Conservation (phyloP, 2,888 invertebrate species). For the Boloria selene region DNA sequence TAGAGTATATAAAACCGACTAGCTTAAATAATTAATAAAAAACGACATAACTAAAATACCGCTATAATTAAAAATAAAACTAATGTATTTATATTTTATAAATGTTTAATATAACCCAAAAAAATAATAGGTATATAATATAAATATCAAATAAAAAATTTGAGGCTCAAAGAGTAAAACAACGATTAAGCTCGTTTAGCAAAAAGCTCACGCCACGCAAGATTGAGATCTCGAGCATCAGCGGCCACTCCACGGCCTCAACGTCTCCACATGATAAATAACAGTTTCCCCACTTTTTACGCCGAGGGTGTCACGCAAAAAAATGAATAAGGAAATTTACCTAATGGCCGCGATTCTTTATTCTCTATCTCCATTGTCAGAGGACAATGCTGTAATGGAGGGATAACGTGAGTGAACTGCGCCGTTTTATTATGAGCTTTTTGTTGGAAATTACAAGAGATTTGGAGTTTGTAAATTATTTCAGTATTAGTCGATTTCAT, state of each 20-base stretch:
- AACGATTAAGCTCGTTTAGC: conserved; percentile 42
- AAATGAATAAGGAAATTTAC: conserved; percentile 83
- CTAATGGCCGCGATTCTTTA: conserved; percentile 82
- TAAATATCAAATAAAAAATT: background rate
- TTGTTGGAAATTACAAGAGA: conserved; percentile 18
- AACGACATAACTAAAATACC: background rate
- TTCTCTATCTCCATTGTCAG: conserved; percentile 76
- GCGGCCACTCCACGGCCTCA: conserved; percentile 33
- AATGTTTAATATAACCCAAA: too few relatives aligned
- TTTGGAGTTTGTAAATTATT: conserved; percentile 5
- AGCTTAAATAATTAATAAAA: too few relatives aligned
- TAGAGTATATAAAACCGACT: background rate
- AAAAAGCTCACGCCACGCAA: conserved; percentile 60
- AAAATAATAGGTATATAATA: background rate
- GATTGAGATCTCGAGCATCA: conserved; percentile 70
- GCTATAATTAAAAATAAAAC: too few relatives aligned
- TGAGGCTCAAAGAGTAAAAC: conserved; percentile 8
- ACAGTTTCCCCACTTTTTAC: conserved; percentile 68
- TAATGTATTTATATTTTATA: too few relatives aligned
- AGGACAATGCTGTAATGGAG: conserved; percentile 80
- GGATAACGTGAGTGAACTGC: conserved; percentile 77
- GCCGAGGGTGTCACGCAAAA: conserved; percentile 78
- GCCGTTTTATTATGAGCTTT: conserved; percentile 54
- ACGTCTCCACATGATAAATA: conserved; percentile 72
- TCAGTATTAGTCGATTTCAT: background rate